phyloP scores from a whole-genome alignment of 1,140 invertebrate genomes.

The Chrysomallon squamiferum region DNA sequence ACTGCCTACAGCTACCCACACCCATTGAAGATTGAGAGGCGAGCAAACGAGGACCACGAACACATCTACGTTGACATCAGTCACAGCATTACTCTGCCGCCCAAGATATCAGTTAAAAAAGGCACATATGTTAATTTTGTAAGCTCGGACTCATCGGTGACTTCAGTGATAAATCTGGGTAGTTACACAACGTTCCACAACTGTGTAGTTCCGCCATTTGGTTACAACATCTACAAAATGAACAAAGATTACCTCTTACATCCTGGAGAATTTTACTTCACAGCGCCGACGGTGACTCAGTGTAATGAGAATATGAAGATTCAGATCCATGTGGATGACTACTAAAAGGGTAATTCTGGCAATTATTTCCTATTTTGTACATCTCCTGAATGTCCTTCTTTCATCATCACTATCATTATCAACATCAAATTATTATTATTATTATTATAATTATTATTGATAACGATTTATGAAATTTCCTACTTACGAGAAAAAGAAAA shows the following conservation, averaged over 20 bases:
- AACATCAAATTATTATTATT: too few species aligned
- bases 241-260: not conserved
- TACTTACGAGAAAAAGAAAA: too few species aligned
- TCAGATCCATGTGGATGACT: not conserved
- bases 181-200: not conserved
- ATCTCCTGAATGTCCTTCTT: too few species aligned
- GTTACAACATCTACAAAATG: not conserved
- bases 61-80: constrained; percentile 2
- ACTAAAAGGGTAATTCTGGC: too few species aligned
- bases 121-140: not conserved
- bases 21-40: constrained; percentile 1
- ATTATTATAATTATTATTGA: too few species aligned
- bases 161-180: not conserved
- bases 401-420: too few species aligned
- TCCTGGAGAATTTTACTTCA: not conserved
- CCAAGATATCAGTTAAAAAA: constrained; percentile 4
- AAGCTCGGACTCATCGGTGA: not conserved
- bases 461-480: too few species aligned
- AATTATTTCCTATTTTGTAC: too few species aligned
- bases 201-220: not conserved
- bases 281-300: not conserved
- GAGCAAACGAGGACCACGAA: constrained; percentile 8
- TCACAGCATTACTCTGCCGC: not conserved
- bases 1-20: not conserved
- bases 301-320: not conserved